phyloP scores from a whole-genome alignment of 2,797 vertebrate genomes.

The Alexandromys oeconomus region DNA sequence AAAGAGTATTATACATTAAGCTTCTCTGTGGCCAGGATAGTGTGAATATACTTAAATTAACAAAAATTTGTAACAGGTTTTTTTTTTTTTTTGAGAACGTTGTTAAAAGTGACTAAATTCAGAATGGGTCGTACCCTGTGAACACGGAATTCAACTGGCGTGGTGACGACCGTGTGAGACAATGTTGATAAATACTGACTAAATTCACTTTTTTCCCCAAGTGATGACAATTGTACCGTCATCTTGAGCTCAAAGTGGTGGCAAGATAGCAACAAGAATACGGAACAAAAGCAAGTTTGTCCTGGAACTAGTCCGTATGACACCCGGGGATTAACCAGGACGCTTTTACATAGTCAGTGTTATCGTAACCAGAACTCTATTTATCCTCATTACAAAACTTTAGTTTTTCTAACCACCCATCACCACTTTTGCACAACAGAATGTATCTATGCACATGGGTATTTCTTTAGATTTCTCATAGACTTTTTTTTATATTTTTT shows the following conservation, averaged over 20 bases:
- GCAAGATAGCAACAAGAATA: background rate
- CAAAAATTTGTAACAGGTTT: background rate
- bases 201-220: background rate
- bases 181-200: background rate
- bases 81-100: background rate
- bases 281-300: background rate
- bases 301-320: background rate
- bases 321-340: background rate
- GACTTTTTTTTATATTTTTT: background rate
- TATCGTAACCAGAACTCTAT: background rate
- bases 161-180: background rate
- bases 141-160: background rate
- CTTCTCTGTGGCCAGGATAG: background rate
- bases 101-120: constrained; percentile 6
- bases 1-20: background rate
- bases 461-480: background rate
- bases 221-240: background rate
- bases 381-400: background rate
- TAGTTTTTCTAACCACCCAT: background rate
- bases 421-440: background rate
- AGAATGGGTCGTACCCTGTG: background rate
- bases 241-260: background rate
- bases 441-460: background rate
- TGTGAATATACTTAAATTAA: constrained; percentile 2
- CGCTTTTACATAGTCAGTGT: background rate